Percentiles rank a stretch among this genome's conserved stretches.
phyloP scores from a whole-genome alignment of 2,888 invertebrate genomes.

The Chrysodeixis includens region DNA sequence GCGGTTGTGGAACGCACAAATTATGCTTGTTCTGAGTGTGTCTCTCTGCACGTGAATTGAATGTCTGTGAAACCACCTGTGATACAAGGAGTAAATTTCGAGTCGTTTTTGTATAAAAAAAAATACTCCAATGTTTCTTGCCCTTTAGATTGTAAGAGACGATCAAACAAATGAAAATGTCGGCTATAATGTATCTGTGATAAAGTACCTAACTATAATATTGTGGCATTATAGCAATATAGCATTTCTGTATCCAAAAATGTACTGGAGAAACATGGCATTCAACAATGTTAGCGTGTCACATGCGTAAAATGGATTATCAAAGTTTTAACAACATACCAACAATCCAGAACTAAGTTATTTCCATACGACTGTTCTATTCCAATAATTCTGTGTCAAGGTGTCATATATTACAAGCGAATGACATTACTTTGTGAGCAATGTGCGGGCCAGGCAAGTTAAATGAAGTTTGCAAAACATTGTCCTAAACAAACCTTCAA shows the following conservation, averaged over 20 bases:
- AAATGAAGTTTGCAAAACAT: constrained; percentile 29
- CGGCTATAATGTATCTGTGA: too few relatives aligned
- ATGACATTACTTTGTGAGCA: constrained; percentile 12
- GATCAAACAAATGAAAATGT: neutral
- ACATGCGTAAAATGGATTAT: neutral
- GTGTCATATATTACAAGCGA: constrained; percentile 23
- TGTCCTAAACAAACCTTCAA: constrained; percentile 36
- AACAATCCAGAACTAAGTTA: neutral
- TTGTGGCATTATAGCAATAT: too few relatives aligned
- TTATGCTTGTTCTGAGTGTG: too few relatives aligned
- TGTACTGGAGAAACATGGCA: too few relatives aligned
- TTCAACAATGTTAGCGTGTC: neutral
- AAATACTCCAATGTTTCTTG: neutral
- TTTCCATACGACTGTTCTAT: constrained; percentile 1
- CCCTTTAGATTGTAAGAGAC: neutral
- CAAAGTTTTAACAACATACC: neutral
- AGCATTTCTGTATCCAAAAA: too few relatives aligned
- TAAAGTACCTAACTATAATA: too few relatives aligned
- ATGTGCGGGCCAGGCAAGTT: constrained; percentile 24
- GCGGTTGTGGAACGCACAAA: too few relatives aligned
- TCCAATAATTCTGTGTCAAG: constrained; percentile 40
- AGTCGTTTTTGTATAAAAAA: too few relatives aligned
- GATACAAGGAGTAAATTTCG: too few relatives aligned
- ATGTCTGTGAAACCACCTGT: too few relatives aligned
- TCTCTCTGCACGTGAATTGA: too few relatives aligned